These are phyloP conservation scores for Podarcis lilfordi DNA, from an alignment of 2,797 vertebrate genomes.

Conservation along the genomic window DNA sequence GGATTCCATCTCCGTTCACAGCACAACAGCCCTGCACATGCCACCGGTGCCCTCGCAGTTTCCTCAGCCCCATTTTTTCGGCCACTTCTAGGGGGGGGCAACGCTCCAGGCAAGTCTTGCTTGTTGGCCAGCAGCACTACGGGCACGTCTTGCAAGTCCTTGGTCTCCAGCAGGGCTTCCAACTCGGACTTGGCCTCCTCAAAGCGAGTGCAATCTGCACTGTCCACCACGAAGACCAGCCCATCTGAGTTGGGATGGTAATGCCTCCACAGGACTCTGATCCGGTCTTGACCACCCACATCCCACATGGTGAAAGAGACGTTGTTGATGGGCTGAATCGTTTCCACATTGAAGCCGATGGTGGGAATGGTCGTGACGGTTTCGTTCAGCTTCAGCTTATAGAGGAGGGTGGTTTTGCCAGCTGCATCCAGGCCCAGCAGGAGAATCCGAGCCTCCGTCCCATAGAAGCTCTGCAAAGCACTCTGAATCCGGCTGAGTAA, in stretches of 20 bases:
- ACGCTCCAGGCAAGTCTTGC: constrained; percentile 57
- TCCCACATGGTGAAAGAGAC: constrained; percentile 90
- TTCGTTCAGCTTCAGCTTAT: constrained; percentile 57
- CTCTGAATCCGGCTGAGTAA: constrained; percentile 36
- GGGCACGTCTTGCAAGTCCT: constrained; percentile 34
- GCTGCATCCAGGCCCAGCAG: constrained; percentile 58
- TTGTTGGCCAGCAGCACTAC: constrained; percentile 55
- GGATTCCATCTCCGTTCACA: constrained; percentile 57
- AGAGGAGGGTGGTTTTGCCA: constrained; percentile 57
- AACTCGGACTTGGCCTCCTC: constrained; percentile 39
- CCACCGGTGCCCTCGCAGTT: constrained; percentile 32
- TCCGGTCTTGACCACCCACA: constrained; percentile 85
- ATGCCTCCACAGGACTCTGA: constrained; percentile 84
- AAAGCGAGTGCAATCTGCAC: constrained; percentile 43
- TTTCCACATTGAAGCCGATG: constrained; percentile 84
- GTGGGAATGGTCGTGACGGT: constrained; percentile 29
- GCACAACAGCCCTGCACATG: constrained; percentile 65
- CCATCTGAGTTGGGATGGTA: constrained; percentile 84
- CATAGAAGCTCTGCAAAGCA: constrained; percentile 17
- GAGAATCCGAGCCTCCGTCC: constrained; percentile 37
- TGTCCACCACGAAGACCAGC: constrained; percentile 54
- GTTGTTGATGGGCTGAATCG: constrained; percentile 82
- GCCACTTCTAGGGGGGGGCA: constrained; percentile 30
- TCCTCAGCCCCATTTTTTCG: constrained; percentile 37
- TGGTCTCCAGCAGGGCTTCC: constrained; percentile 5